A percentile compares a stretch with the other conserved stretches of the same genome.
Evolutionary conservation across 2,888 invertebrate species (phyloP).

Genomic region (Galeopsomyia nigrocyanea): DNA sequence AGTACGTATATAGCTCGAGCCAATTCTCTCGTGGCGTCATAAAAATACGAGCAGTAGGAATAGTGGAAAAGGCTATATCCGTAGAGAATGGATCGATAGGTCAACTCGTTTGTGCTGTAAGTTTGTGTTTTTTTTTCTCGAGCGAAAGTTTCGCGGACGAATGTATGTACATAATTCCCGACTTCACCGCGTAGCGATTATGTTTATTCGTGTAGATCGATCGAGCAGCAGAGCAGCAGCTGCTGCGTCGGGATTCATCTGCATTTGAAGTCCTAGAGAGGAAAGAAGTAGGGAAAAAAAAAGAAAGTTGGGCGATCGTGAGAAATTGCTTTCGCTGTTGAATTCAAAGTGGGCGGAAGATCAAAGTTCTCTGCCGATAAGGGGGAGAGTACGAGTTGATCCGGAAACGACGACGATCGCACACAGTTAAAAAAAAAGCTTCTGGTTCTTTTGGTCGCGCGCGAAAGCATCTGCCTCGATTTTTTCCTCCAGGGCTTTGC

Average conservation of each 20-base stretch:
- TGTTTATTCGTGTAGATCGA: slow-evolving; percentile 19
- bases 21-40: too few relatives aligned
- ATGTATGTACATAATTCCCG: slow-evolving; percentile 37
- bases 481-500: too few relatives aligned
- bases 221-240: slow-evolving; percentile 5
- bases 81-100: slow-evolving; percentile 17
- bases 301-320: slow-evolving; percentile 41
- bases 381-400: slow-evolving; percentile 35
- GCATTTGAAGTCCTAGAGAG: not conserved
- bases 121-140: slow-evolving; percentile 11
- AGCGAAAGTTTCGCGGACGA: slow-evolving; percentile 13
- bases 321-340: slow-evolving; percentile 53
- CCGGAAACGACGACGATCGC: slow-evolving; percentile 7
- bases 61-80: slow-evolving; percentile 11
- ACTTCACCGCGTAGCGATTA: not conserved
- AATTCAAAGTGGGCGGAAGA: slow-evolving; percentile 53
- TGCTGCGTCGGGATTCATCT: slow-evolving; percentile 28
- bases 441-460: slow-evolving; percentile 1
- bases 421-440: slow-evolving; percentile 40
- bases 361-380: slow-evolving; percentile 51
- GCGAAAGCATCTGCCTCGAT: not conserved
- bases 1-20: too few relatives aligned
- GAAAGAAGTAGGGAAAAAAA: not conserved
- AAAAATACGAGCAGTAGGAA: too few relatives aligned
- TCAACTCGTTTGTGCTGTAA: not conserved